Percentiles rank a stretch among this genome's conserved stretches.
Evolutionary conservation across 2,113 vertebrate species (phyloP).

Genomic region (Elgaria multicarinata): DNA sequence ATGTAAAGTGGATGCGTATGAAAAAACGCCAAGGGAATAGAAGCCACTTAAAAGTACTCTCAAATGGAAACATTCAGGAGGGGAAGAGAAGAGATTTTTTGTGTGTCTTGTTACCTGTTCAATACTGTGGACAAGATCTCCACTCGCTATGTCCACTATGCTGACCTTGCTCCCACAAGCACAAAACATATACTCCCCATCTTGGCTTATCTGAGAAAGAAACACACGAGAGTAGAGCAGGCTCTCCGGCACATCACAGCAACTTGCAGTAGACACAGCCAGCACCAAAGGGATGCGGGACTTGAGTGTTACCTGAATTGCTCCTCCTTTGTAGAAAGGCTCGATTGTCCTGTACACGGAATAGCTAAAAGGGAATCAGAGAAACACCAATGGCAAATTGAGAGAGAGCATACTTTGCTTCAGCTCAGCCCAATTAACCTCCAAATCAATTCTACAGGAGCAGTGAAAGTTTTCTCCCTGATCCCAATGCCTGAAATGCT

Average conservation of each 20-base stretch:
- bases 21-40: neutral
- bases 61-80: neutral
- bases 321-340: conserved; percentile 96
- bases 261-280: neutral
- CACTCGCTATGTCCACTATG: conserved; percentile 86
- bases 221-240: neutral
- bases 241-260: neutral
- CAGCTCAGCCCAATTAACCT: neutral
- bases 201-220: conserved; percentile 81
- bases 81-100: neutral
- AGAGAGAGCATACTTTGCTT: neutral
- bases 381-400: neutral
- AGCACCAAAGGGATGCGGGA: neutral
- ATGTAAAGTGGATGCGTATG: rapidly evolving
- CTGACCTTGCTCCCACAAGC: conserved; percentile 87
- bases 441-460: neutral
- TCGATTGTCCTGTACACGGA: conserved; percentile 85
- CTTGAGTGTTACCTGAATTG: conserved; percentile 85
- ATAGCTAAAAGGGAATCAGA: conserved; percentile 79
- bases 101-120: conserved; percentile 83
- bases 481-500: neutral
- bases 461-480: neutral
- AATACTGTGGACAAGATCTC: conserved; percentile 81
- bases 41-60: neutral
- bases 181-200: conserved; percentile 91